phyloP scores from a whole-genome alignment of 2,888 invertebrate genomes.

The Seira sanloemensis region DNA sequence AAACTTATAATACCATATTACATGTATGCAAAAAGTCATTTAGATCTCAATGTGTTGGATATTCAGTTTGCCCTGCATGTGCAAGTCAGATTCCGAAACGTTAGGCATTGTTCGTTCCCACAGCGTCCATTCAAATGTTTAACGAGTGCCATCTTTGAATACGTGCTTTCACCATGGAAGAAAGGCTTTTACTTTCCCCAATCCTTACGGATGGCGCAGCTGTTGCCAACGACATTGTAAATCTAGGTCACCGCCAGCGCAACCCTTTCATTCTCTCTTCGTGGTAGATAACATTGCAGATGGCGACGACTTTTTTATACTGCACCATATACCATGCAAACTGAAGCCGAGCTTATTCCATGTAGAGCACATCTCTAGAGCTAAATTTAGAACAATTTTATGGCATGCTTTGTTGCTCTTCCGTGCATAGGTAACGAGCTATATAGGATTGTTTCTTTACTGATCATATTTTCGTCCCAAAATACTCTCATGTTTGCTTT shows the following conservation, averaged over 20 bases:
- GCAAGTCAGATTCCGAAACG: no score
- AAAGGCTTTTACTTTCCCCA: not conserved
- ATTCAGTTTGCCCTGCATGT: no score
- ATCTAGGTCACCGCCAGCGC: constrained; percentile 38
- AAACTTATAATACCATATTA: no score
- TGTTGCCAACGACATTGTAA: not conserved
- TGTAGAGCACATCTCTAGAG: constrained; percentile 45
- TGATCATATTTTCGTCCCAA: not conserved
- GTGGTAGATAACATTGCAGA: not conserved
- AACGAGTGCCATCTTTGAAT: no score
- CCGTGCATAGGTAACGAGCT: not conserved
- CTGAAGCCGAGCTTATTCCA: constrained; percentile 51
- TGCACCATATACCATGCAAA: constrained; percentile 18
- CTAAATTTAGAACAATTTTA: constrained; percentile 52
- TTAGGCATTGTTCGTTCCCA: no score
- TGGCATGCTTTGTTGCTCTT: not conserved
- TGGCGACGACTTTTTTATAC: not conserved
- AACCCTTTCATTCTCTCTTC: not conserved
- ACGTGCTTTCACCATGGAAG: no score
- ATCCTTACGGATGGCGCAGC: constrained; percentile 10
- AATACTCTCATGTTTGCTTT: not conserved
- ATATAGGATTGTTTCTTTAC: constrained; percentile 47
- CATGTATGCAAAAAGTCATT: no score
- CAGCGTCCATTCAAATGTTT: no score
- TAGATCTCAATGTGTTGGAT: no score